Conservation (phyloP, 2,888 invertebrate species). For the Drosophila seclusa region DNA sequence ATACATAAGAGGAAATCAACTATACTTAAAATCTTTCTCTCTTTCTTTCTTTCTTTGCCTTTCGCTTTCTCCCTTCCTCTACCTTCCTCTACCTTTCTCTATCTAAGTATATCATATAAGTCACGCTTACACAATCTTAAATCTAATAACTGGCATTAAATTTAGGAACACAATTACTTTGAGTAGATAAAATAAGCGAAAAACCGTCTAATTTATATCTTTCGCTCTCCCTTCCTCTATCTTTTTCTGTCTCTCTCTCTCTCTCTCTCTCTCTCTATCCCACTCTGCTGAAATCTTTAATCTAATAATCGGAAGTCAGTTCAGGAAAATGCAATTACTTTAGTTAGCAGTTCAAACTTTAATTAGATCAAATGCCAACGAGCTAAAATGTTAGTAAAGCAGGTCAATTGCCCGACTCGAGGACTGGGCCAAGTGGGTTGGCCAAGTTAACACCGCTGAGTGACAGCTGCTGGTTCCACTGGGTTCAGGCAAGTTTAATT, state of each 20-base stretch:
- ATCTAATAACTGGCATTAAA: background rate
- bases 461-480: slow-evolving; percentile 40
- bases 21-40: background rate
- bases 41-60: background rate
- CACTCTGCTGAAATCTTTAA: background rate
- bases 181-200: background rate
- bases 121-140: background rate
- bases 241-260: background rate
- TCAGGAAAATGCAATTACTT: background rate
- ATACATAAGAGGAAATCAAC: background rate
- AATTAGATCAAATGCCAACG: slow-evolving; percentile 17
- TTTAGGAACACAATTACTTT: background rate
- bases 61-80: background rate
- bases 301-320: background rate
- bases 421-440: background rate
- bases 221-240: background rate
- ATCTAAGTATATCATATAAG: background rate
- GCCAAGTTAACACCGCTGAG: slow-evolving; percentile 17
- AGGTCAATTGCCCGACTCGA: slow-evolving; percentile 40
- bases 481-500: slow-evolving; percentile 69
- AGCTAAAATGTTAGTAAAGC: slow-evolving; percentile 50
- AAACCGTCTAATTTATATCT: background rate
- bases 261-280: background rate
- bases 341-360: slow-evolving; percentile 1
- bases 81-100: background rate